Conservation (phyloP, 2,113 vertebrate species). For the Jacana jacana region DNA sequence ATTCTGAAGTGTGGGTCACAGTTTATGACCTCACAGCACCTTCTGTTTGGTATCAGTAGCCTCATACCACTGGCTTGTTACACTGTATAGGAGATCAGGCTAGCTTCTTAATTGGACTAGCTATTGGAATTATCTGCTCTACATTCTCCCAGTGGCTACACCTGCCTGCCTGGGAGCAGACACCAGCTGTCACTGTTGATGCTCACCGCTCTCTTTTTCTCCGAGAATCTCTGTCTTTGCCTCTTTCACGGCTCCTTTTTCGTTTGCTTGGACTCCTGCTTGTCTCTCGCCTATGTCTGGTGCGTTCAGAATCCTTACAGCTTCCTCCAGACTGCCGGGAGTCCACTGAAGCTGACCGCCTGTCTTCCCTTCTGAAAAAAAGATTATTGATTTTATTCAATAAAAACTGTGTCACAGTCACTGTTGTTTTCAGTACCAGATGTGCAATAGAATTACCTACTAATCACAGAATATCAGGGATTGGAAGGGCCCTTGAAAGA, state of each 20-base stretch:
- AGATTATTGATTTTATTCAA: neutral
- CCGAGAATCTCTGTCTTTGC: constrained; percentile 72
- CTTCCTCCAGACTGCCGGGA: constrained; percentile 78
- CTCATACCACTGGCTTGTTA: neutral
- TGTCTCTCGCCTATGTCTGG: constrained; percentile 67
- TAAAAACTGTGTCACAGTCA: neutral
- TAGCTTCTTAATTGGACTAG: neutral
- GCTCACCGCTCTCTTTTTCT: constrained; percentile 75
- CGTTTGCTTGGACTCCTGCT: constrained; percentile 76
- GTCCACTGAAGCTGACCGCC: constrained; percentile 82
- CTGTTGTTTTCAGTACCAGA: neutral
- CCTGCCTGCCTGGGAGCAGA: neutral
- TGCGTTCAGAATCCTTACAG: constrained; percentile 62
- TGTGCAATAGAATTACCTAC: neutral
- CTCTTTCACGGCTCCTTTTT: constrained; percentile 74
- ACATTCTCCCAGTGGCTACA: neutral
- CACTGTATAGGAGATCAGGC: neutral
- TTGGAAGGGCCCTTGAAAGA: too few species aligned
- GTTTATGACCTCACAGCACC: neutral
- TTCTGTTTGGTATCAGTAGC: neutral
- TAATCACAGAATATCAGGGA: too few species aligned
- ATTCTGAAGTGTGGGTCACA: neutral
- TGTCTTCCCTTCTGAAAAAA: constrained; percentile 62
- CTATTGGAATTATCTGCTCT: neutral
- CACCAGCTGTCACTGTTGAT: neutral